Conservation (phyloP, 1,140 invertebrate genomes). For the Lithobius niger region DNA sequence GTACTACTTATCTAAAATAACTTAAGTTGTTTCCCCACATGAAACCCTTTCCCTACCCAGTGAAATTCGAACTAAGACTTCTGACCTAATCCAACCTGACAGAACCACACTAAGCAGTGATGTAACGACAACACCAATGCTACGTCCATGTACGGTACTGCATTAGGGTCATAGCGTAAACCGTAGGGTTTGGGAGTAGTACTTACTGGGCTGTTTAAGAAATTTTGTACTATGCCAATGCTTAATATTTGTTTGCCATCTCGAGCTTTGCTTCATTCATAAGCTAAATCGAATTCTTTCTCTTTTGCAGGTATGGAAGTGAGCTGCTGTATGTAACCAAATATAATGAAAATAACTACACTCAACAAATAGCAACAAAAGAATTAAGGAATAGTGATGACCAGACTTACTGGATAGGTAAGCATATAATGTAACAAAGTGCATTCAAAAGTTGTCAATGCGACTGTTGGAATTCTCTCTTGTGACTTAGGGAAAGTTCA, state of each 20-base stretch:
- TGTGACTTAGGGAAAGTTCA: background rate
- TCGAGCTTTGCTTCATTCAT: background rate
- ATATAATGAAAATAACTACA: slow-evolving; percentile 81
- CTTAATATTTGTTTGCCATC: slow-evolving; percentile 1
- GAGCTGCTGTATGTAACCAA: slow-evolving; percentile 78
- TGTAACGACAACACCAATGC: no score
- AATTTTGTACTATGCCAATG: background rate
- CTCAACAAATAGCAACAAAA: slow-evolving; percentile 52
- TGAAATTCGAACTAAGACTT: no score
- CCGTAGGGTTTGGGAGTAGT: no score
- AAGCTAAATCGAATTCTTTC: no score
- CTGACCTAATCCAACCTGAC: no score
- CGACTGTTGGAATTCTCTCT: background rate
- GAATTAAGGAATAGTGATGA: slow-evolving; percentile 25
- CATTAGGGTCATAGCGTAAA: no score
- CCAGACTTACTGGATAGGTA: slow-evolving; percentile 24
- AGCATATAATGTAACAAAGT: background rate
- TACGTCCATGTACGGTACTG: no score
- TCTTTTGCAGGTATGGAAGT: slow-evolving; percentile 65
- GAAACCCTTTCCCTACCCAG: no score
- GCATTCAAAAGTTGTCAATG: background rate
- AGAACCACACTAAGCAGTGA: no score
- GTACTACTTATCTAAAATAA: no score
- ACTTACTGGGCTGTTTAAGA: background rate
- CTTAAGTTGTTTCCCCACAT: no score